phyloP scores from a whole-genome alignment of 2,888 invertebrate species.

The Criorhina ranunculi region DNA sequence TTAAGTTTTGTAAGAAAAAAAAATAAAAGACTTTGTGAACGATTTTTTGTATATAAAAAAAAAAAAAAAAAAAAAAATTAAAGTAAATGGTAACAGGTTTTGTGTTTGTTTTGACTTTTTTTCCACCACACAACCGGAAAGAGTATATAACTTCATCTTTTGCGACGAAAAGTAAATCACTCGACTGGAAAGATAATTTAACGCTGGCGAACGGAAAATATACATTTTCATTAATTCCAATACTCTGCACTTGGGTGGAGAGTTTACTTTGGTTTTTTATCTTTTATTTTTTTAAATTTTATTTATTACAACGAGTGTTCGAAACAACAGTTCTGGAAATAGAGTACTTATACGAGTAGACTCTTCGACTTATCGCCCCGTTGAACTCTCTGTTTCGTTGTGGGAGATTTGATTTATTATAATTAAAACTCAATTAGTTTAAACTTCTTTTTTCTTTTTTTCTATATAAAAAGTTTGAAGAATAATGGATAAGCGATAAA shows the following conservation, averaged over 20 bases:
- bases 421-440: slow-evolving; percentile 70
- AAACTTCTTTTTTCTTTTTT: neutral
- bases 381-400: neutral
- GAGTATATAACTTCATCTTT: slow-evolving; percentile 49
- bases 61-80: neutral
- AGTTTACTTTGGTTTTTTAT: slow-evolving; percentile 11
- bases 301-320: slow-evolving; percentile 61
- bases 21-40: slow-evolving; percentile 19
- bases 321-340: slow-evolving; percentile 22
- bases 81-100: slow-evolving; percentile 23
- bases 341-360: neutral
- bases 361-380: neutral
- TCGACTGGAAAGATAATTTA: slow-evolving; percentile 75
- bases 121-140: neutral
- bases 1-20: slow-evolving; percentile 6
- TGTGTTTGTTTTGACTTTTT: neutral
- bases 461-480: slow-evolving; percentile 19
- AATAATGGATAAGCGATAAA: slow-evolving; percentile 30
- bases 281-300: slow-evolving; percentile 47
- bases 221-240: slow-evolving; percentile 76
- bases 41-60: slow-evolving; percentile 25
- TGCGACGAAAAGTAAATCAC: slow-evolving; percentile 46
- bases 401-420: slow-evolving; percentile 62
- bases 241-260: slow-evolving; percentile 67
- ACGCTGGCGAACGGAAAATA: slow-evolving; percentile 73